Conservation (phyloP, 2,797 vertebrate species). For the Adrianichthys oophorus region DNA sequence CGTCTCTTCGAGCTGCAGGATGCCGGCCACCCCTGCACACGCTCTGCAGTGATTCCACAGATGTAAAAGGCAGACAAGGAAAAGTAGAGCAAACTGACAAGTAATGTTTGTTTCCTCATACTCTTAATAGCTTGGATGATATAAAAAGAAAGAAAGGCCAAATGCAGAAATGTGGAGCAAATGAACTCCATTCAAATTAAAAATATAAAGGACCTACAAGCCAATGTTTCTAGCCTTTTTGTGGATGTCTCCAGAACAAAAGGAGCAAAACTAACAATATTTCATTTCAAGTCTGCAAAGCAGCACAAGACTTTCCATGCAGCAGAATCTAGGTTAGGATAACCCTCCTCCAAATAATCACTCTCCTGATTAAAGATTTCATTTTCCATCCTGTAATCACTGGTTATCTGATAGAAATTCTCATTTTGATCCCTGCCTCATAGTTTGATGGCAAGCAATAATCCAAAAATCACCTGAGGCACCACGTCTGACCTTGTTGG, state of each 20-base stretch:
- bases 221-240: constrained; percentile 7
- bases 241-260: background rate
- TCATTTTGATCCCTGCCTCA: constrained; percentile 38
- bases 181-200: constrained; percentile 36
- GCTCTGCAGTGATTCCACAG: constrained; percentile 55
- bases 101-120: background rate
- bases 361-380: constrained; percentile 45
- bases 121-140: constrained; percentile 19
- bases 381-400: constrained; percentile 40
- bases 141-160: constrained; percentile 32
- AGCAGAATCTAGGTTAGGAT: constrained; percentile 51
- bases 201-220: background rate
- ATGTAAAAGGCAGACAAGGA: constrained; percentile 49
- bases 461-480: constrained; percentile 63
- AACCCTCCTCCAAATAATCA: constrained; percentile 41
- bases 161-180: constrained; percentile 5
- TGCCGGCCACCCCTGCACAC: constrained; percentile 40
- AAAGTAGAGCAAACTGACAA: constrained; percentile 64
- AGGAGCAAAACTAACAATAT: background rate
- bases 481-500: constrained; percentile 47
- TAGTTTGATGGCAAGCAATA: constrained; percentile 26
- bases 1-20: constrained; percentile 25
- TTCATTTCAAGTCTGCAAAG: constrained; percentile 22
- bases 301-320: constrained; percentile 15
- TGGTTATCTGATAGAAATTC: constrained; percentile 29